Conservation (phyloP, 2,797 vertebrate species). For the Rhincodon typus region DNA sequence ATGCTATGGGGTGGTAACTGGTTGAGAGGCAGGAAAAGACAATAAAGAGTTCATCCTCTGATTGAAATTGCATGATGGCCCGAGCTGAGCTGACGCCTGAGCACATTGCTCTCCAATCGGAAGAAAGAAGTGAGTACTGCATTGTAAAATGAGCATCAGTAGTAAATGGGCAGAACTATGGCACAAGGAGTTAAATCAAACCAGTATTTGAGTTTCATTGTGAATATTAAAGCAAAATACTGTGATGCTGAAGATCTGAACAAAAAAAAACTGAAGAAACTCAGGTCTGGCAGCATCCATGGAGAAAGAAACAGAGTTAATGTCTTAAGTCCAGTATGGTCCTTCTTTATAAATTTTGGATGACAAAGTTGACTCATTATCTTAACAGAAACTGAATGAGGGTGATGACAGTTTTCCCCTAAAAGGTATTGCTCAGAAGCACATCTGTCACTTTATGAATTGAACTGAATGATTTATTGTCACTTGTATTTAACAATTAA, state of each 20-base stretch:
- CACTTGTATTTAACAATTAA: no score
- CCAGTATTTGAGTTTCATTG: no score
- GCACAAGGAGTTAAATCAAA: neutral
- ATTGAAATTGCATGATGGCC: neutral
- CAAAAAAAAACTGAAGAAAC: no score
- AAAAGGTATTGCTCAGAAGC: neutral
- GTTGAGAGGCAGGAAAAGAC: neutral
- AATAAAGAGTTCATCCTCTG: neutral
- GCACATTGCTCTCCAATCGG: neutral
- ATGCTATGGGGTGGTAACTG: neutral
- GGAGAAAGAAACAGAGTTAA: no score
- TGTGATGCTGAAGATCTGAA: no score
- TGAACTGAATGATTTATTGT: no score
- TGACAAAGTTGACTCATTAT: neutral
- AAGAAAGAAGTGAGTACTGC: neutral
- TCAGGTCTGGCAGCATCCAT: no score
- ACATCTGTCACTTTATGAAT: no score
- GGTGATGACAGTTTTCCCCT: neutral
- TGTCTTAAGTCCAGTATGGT: no score
- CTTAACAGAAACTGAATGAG: neutral
- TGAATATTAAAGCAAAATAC: no score
- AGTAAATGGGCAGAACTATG: neutral
- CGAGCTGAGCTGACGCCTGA: no score
- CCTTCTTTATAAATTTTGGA: no score
- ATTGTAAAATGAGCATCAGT: neutral